These are phyloP conservation scores for Drosophila nr. perissopoda DNA, from an alignment of 2,888 invertebrate genomes.

Conservation along the genomic window DNA sequence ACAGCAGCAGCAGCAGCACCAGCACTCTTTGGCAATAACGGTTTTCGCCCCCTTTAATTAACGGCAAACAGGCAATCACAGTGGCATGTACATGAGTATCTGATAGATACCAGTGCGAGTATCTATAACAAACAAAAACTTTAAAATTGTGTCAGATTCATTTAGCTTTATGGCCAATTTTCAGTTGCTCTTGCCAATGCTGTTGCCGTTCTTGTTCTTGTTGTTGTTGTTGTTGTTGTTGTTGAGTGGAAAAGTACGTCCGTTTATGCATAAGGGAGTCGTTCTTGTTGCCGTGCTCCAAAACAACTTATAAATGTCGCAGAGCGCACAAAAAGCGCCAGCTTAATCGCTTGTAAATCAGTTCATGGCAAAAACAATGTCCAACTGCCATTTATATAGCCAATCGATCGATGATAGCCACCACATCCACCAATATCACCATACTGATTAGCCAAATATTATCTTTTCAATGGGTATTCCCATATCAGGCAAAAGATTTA, in stretches of 20 bases:
- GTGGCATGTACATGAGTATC: constrained; percentile 11
- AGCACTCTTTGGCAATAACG: constrained; percentile 11
- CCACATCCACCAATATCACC: neutral
- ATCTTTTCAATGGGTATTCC: constrained; percentile 1
- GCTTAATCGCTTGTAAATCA: constrained; percentile 74
- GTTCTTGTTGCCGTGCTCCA: constrained; percentile 2
- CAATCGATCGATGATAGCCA: constrained; percentile 22
- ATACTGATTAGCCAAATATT: constrained; percentile 29
- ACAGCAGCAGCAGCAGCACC: neutral
- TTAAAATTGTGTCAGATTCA: constrained; percentile 5
- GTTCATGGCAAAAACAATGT: constrained; percentile 19
- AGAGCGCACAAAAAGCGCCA: constrained; percentile 5
- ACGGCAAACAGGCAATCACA: constrained; percentile 43
- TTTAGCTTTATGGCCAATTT: neutral
- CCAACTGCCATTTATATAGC: constrained; percentile 5
- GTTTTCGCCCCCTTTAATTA: constrained; percentile 33
- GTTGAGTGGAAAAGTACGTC: constrained; percentile 36
- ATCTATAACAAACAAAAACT: neutral
- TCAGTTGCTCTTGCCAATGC: neutral
- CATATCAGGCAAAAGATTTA: constrained; percentile 38
- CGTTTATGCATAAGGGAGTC: constrained; percentile 2
- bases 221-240: neutral
- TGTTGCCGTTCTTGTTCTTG: neutral
- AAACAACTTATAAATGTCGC: constrained; percentile 17
- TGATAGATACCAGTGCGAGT: constrained; percentile 4